A percentile compares a stretch with the other conserved stretches of the same genome.
phyloP scores from a whole-genome alignment of 2,888 invertebrate species.

The Acrobasis consociella region DNA sequence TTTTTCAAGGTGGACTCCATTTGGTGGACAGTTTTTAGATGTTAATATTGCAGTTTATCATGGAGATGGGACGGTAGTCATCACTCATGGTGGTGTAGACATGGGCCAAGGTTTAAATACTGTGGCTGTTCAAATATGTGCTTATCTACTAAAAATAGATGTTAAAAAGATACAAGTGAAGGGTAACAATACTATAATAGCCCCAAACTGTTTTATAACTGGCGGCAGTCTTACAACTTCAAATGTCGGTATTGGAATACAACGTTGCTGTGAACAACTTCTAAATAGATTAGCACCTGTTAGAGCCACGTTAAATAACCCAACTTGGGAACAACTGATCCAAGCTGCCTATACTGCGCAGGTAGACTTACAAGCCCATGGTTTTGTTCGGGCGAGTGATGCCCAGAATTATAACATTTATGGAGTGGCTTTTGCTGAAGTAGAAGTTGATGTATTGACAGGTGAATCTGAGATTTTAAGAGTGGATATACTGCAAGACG shows the following conservation, averaged over 20 bases:
- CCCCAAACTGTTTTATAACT: conserved; percentile 84
- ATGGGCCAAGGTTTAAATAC: conserved; percentile 90
- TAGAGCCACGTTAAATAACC: conserved; percentile 53
- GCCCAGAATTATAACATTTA: conserved; percentile 57
- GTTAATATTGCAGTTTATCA: conserved; percentile 83
- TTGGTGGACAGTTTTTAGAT: conserved; percentile 47
- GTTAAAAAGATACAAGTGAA: conserved; percentile 85
- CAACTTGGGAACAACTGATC: conserved; percentile 76
- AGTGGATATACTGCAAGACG: conserved; percentile 85
- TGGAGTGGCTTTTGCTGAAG: conserved; percentile 83
- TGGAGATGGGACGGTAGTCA: conserved; percentile 84
- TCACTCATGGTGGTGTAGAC: conserved; percentile 85
- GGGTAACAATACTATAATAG: conserved; percentile 81
- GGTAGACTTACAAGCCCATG: conserved; percentile 49
- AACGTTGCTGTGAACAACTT: conserved; percentile 71
- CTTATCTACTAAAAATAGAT: conserved; percentile 84
- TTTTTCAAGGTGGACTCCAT: conserved; percentile 82
- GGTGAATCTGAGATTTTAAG: conserved; percentile 83
- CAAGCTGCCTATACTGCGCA: conserved; percentile 54
- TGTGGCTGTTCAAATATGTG: conserved; percentile 85
- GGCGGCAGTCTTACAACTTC: conserved; percentile 88
- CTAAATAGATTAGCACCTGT: conserved; percentile 66
- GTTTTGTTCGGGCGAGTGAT: conserved; percentile 37
- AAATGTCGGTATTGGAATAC: conserved; percentile 77
- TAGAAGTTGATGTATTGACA: conserved; percentile 87